Percentiles rank a stretch among this genome's conserved stretches.
These are phyloP conservation scores for Hylia prasina DNA, from an alignment of 2,113 vertebrate genomes.

Conservation along the genomic window DNA sequence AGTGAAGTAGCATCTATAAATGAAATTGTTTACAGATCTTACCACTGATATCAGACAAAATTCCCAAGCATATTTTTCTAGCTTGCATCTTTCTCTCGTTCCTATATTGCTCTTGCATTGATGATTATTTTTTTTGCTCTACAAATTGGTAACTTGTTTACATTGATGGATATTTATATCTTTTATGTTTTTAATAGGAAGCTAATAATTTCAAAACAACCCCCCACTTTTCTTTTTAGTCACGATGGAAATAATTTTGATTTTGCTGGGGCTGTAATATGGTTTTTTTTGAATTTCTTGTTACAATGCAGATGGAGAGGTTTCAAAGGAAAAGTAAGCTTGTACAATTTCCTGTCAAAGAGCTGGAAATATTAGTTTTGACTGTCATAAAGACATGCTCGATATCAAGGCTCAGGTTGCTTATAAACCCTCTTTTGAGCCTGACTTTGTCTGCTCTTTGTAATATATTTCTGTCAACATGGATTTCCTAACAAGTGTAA, in stretches of 20 bases:
- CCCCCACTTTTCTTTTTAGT: neutral
- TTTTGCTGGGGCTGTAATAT: neutral
- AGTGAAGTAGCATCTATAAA: neutral
- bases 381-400: neutral
- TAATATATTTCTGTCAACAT: neutral
- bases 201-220: neutral
- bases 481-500: neutral
- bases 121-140: neutral
- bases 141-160: neutral
- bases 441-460: neutral
- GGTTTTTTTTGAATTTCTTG: neutral
- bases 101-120: neutral
- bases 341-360: neutral
- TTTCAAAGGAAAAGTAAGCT: neutral
- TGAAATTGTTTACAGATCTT: neutral
- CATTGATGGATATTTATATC: neutral
- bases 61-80: neutral
- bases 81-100: neutral
- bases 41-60: neutral
- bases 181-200: neutral
- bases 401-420: neutral
- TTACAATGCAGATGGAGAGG: neutral
- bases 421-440: conserved; percentile 2
- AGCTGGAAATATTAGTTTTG: neutral
- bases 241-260: neutral